Evolutionary conservation across 53 echinoderm and acorn worm genomes (phyloP).

Genomic region (Stichopus horrens): DNA sequence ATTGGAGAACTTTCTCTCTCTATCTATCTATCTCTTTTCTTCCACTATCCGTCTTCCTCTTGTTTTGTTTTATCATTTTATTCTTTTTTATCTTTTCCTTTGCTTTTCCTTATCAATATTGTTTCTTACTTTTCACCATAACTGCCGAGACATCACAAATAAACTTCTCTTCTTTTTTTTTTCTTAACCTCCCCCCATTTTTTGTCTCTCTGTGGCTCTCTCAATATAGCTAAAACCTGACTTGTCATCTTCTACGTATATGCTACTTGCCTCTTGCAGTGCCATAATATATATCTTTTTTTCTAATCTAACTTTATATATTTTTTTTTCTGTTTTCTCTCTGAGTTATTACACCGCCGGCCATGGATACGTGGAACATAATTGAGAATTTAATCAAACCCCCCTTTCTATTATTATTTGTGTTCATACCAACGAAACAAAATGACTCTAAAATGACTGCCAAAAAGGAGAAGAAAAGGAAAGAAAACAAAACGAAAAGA

Average conservation of each 20-base stretch:
- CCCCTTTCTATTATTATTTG: background rate
- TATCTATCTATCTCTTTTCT: background rate
- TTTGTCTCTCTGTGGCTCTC: no score
- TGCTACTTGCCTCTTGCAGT: no score
- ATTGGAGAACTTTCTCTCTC: background rate
- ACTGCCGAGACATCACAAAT: slow-evolving; percentile 36
- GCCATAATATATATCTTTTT: no score
- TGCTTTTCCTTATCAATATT: background rate
- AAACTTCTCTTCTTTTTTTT: background rate
- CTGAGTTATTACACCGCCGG: slow-evolving; percentile 29
- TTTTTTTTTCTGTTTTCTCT: slow-evolving; percentile 7
- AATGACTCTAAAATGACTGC: no score
- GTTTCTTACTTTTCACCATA: background rate
- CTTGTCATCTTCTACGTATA: no score
- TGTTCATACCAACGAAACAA: background rate
- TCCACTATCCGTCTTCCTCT: background rate
- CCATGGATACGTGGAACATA: background rate
- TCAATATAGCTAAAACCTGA: no score
- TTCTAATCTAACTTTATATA: background rate
- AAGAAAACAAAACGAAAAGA: background rate
- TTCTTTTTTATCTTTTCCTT: background rate
- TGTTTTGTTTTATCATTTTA: background rate
- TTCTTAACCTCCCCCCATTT: no score
- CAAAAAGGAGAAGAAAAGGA: no score
- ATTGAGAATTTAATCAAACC: slow-evolving; percentile 29